Conservation (phyloP, 2,888 invertebrate species). For the Drosophila mimica region DNA sequence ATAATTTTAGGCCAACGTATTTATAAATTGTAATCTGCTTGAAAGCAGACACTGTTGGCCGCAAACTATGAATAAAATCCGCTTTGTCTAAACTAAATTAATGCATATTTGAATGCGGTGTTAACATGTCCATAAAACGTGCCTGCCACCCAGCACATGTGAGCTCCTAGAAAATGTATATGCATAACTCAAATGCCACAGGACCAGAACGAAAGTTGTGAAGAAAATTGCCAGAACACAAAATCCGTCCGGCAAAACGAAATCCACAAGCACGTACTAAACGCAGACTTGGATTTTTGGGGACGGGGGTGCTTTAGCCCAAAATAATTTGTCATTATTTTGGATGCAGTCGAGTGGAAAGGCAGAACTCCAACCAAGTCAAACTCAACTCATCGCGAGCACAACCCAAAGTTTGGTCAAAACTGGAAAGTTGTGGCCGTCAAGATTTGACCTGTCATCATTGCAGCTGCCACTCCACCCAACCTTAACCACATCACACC, state of each 20-base stretch:
- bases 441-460: constrained; percentile 36
- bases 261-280: constrained; percentile 57
- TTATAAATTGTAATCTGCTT: neutral
- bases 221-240: constrained; percentile 5
- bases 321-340: constrained; percentile 70
- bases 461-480: constrained; percentile 22
- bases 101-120: constrained; percentile 36
- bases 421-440: constrained; percentile 24
- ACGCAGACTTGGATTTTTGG: constrained; percentile 38
- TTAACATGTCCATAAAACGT: constrained; percentile 60
- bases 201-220: neutral
- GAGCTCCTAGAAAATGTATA: constrained; percentile 35
- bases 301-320: constrained; percentile 7
- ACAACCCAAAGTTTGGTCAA: constrained; percentile 26
- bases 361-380: neutral
- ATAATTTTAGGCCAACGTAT: neutral
- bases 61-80: constrained; percentile 7
- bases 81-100: constrained; percentile 4
- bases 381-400: constrained; percentile 12
- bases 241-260: neutral
- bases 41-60: neutral
- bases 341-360: constrained; percentile 53
- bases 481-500: neutral
- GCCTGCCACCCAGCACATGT: constrained; percentile 31
- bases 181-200: constrained; percentile 53